Evolutionary conservation across 2,113 vertebrate genomes (phyloP).

Genomic region (Ptilorrhoa leucosticta): DNA sequence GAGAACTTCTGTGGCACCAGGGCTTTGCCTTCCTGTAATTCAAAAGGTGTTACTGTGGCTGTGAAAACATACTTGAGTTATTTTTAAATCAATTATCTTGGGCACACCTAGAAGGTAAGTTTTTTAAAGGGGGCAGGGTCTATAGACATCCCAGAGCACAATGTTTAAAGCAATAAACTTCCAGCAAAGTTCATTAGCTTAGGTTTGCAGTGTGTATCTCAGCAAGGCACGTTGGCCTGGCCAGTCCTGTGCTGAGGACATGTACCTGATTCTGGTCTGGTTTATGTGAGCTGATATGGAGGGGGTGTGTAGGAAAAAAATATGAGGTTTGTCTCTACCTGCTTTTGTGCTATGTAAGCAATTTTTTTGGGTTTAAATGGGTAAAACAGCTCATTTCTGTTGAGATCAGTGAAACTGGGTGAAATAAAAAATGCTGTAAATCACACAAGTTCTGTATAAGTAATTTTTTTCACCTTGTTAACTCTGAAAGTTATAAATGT

Average conservation of each 20-base stretch:
- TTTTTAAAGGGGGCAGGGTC: not conserved
- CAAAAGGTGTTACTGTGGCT: not conserved
- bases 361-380: not conserved
- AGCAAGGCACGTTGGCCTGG: not conserved
- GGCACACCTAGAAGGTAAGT: not conserved
- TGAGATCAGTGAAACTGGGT: not conserved
- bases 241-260: no score
- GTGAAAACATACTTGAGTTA: not conserved
- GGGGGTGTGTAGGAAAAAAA: fast-evolving
- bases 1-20: not conserved
- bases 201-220: not conserved
- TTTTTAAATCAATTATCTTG: not conserved
- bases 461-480: not conserved
- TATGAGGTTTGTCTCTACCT: fast-evolving
- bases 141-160: not conserved
- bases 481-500: not conserved
- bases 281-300: not conserved
- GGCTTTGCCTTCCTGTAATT: not conserved
- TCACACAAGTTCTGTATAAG: not conserved
- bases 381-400: not conserved
- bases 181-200: not conserved
- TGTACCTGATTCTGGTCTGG: fast-evolving
- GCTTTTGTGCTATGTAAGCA: not conserved
- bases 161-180: not conserved
- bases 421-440: not conserved